These are phyloP conservation scores for Myotis davidii DNA, from an alignment of 2,113 vertebrate species.

Conservation along the genomic window DNA sequence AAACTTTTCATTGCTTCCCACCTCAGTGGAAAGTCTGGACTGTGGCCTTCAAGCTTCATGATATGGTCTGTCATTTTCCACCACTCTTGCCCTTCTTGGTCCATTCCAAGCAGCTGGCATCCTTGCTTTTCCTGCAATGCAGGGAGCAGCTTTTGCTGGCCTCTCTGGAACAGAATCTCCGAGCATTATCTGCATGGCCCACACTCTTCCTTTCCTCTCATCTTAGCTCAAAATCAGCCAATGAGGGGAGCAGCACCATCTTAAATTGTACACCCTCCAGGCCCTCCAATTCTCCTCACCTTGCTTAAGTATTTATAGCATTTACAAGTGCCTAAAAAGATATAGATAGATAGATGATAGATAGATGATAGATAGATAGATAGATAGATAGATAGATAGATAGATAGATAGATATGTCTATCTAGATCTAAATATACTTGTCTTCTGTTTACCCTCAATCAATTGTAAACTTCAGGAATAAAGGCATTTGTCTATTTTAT, in stretches of 20 bases:
- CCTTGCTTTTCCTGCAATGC: background rate
- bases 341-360: too few relatives aligned
- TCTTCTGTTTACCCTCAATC: background rate
- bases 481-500: background rate
- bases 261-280: background rate
- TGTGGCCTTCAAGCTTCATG: background rate
- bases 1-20: background rate
- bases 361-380: background rate
- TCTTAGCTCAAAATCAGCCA: background rate
- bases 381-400: background rate
- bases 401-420: background rate
- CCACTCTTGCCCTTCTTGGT: background rate
- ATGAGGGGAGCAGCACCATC: background rate
- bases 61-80: background rate
- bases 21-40: background rate
- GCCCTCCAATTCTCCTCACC: background rate
- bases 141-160: background rate
- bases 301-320: background rate
- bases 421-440: background rate
- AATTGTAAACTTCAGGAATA: background rate
- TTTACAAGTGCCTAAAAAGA: background rate
- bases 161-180: background rate
- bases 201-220: background rate
- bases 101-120: background rate
- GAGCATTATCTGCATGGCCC: background rate